Conservation (phyloP, 1,140 invertebrate species). For the Sinonovacula constricta region DNA sequence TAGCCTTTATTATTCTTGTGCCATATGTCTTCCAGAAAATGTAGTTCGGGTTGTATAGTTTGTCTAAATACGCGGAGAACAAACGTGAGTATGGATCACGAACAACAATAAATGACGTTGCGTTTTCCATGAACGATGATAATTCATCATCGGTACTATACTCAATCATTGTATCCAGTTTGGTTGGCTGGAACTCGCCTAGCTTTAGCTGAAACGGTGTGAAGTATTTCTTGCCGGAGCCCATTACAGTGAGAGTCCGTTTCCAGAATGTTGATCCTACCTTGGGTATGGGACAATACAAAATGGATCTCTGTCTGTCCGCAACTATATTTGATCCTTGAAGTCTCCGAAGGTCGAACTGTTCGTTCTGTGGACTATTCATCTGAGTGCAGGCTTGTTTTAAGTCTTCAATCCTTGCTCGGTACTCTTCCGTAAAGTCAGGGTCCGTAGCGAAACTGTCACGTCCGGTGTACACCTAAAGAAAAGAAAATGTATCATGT, state of each 20-base stretch:
- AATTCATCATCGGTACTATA: background rate
- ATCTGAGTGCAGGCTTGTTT: background rate
- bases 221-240: background rate
- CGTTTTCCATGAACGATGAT: background rate
- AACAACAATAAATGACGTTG: constrained; percentile 31
- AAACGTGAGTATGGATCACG: constrained; percentile 37
- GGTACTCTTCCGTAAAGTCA: too few species aligned
- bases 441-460: too few species aligned
- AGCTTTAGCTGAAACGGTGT: constrained; percentile 7
- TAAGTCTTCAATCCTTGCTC: background rate
- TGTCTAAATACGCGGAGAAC: constrained; percentile 42
- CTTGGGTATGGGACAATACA: constrained; percentile 39
- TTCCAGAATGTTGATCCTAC: constrained; percentile 43
- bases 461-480: too few species aligned
- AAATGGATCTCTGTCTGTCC: background rate
- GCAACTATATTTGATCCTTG: background rate
- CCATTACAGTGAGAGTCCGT: constrained; percentile 6
- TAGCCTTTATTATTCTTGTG: background rate
- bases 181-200: background rate
- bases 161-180: background rate
- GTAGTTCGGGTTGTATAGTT: constrained; percentile 28
- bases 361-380: background rate
- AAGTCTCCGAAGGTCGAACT: background rate
- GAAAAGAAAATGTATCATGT: too few species aligned
- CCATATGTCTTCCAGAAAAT: constrained; percentile 7